Evolutionary conservation across 2,113 vertebrate species (phyloP).

Genomic region (Sus scrofa): T2T-Sscrofa CM000828.6:57281001-57281500

Average conservation of each 20-base stretch:
- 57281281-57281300: background rate
- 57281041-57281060: background rate
- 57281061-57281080: background rate
- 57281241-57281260: background rate
- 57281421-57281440: background rate
- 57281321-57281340: background rate
- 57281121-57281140: background rate
- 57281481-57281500: too few species aligned
- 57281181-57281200: background rate
- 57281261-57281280: background rate
- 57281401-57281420: conserved; percentile 32
- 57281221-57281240: background rate
- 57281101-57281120: background rate
- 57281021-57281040: background rate
- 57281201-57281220: background rate
- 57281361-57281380: background rate
- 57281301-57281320: background rate
- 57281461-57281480: too few species aligned
- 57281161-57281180: background rate
- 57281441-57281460: too few species aligned
- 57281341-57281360: background rate
- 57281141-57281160: background rate
- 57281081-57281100: background rate
- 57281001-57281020: background rate
- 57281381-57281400: background rate